Evolutionary conservation across 2,113 vertebrate genomes (phyloP).

Genomic region (Lamprologus speciosus): DNA sequence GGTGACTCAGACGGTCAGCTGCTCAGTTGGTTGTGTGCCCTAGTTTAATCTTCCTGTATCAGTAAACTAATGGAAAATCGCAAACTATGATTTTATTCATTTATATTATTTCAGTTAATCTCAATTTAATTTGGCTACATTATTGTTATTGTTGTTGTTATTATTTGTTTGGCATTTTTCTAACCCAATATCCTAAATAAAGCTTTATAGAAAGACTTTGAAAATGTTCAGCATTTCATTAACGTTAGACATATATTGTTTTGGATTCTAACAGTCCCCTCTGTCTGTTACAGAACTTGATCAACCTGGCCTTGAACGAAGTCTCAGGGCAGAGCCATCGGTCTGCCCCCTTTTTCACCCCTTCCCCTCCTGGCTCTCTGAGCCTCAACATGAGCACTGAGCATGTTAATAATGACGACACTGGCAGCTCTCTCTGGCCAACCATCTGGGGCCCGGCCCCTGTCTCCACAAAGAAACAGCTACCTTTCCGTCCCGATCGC

Average conservation of each 20-base stretch:
- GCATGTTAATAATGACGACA: slow-evolving; percentile 39
- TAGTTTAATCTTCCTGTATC: background rate
- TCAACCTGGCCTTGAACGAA: slow-evolving; percentile 49
- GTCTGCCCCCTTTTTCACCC: slow-evolving; percentile 50
- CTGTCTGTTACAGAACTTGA: slow-evolving; percentile 38
- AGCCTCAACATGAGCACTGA: slow-evolving; percentile 52
- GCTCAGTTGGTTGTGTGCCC: background rate
- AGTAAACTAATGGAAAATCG: background rate
- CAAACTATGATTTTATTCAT: background rate
- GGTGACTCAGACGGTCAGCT: background rate
- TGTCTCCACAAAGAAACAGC: slow-evolving; percentile 31
- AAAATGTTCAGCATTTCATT: background rate
- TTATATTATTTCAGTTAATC: background rate
- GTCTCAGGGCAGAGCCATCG: slow-evolving; percentile 34
- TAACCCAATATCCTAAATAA: background rate
- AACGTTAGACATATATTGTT: background rate
- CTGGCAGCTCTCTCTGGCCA: slow-evolving; percentile 49
- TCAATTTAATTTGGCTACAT: background rate
- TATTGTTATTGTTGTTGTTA: background rate
- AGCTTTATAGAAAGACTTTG: background rate
- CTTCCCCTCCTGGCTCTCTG: slow-evolving; percentile 25
- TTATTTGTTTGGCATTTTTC: background rate
- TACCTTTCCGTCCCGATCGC: slow-evolving; percentile 66
- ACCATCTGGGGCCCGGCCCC: slow-evolving; percentile 62
- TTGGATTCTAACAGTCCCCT: background rate